Evolutionary conservation across 2,113 vertebrate genomes (phyloP).

Genomic region (Microcebus ravelobensis): DNA sequence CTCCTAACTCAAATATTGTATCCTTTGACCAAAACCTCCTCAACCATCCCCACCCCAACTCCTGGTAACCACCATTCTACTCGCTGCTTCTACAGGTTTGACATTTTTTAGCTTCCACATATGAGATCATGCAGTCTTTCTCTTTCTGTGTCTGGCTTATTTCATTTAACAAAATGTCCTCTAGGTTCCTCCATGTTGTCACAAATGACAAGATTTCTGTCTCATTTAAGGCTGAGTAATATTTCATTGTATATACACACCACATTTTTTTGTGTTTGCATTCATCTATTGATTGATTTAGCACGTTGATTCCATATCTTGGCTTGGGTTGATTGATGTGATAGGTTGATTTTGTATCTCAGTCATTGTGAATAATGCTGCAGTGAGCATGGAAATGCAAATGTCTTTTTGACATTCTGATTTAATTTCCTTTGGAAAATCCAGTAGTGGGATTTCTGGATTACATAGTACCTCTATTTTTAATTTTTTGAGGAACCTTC

Average conservation of each 20-base stretch:
- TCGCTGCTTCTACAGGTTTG: fast-evolving
- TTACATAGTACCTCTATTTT: neutral
- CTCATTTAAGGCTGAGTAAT: neutral
- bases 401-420: neutral
- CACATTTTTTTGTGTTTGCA: neutral
- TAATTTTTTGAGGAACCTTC: neutral
- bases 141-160: neutral
- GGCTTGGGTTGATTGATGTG: too few relatives aligned
- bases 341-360: neutral
- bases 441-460: neutral
- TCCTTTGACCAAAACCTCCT: neutral
- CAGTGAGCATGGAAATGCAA: neutral
- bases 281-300: neutral
- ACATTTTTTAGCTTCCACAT: neutral
- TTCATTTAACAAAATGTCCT: neutral
- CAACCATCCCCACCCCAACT: too few relatives aligned
- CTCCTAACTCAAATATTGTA: neutral
- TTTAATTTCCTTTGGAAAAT: neutral
- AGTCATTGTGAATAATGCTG: neutral
- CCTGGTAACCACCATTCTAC: neutral
- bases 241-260: neutral
- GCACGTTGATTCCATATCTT: too few relatives aligned
- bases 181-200: neutral
- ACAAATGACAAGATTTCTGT: neutral
- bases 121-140: neutral